A percentile compares a stretch with the other conserved stretches of the same genome.
Evolutionary conservation across 2,888 invertebrate genomes (phyloP).

Genomic region (Campoletis raptor): DNA sequence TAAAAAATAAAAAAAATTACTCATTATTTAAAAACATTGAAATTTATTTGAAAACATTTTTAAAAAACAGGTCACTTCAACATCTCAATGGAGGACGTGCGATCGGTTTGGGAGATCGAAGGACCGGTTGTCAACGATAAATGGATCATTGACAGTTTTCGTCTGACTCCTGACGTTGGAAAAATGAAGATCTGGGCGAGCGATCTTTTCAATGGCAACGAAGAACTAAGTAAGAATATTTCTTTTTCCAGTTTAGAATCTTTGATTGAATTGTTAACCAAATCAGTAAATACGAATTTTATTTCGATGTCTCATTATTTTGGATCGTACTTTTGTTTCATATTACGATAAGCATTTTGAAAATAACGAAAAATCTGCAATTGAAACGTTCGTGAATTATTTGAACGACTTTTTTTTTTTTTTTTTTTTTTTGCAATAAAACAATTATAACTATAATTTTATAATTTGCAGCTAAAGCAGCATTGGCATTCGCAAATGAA

Average conservation of each 20-base stretch:
- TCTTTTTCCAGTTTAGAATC: background rate
- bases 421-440: background rate
- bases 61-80: conserved; percentile 79
- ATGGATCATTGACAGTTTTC: conserved; percentile 85
- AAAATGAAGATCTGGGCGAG: conserved; percentile 87
- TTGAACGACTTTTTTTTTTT: background rate
- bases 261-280: background rate
- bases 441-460: conserved; percentile 19
- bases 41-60: conserved; percentile 83
- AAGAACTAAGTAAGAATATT: conserved; percentile 87
- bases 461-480: conserved; percentile 86
- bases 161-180: conserved; percentile 88
- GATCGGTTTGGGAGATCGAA: conserved; percentile 76
- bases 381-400: background rate
- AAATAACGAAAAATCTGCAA: background rate
- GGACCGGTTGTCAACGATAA: conserved; percentile 79
- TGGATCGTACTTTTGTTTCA: too few species aligned
- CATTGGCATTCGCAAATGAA: conserved; percentile 86
- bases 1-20: background rate
- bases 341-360: background rate
- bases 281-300: background rate
- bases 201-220: conserved; percentile 88
- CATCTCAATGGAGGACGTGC: conserved; percentile 79
- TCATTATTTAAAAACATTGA: background rate
- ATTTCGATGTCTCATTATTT: too few species aligned